Conservation (phyloP, 2,113 vertebrate species). For the Myiopsitta monachus region DNA sequence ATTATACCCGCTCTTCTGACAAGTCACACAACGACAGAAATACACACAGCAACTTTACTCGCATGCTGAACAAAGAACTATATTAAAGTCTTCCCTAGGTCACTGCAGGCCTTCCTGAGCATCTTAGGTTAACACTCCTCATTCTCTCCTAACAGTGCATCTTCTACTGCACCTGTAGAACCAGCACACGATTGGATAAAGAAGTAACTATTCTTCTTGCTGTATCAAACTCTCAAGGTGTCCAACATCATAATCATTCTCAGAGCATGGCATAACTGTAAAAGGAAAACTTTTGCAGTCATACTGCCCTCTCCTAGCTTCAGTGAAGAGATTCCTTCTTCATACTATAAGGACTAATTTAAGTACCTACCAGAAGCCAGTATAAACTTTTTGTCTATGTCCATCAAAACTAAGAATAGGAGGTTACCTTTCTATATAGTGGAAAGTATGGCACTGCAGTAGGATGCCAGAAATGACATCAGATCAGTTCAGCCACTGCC, state of each 20-base stretch:
- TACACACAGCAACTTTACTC: not conserved
- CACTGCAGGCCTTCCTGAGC: not conserved
- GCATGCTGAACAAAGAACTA: not conserved
- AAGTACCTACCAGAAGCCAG: not conserved
- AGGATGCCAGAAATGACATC: slow-evolving; percentile 55
- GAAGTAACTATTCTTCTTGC: not conserved
- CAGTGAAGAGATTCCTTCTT: not conserved
- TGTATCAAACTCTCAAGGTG: not conserved
- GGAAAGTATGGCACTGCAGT: slow-evolving; percentile 34
- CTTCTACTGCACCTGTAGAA: not conserved
- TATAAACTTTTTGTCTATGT: not conserved
- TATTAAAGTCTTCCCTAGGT: not conserved
- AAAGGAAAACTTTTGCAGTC: not conserved
- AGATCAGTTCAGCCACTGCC: slow-evolving; percentile 34
- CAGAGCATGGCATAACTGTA: not conserved
- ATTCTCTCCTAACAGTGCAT: not conserved
- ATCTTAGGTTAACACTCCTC: not conserved
- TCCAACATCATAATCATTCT: not conserved
- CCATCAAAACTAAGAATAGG: slow-evolving; percentile 58
- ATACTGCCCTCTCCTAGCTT: not conserved
- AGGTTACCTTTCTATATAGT: slow-evolving; percentile 23
- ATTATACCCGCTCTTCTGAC: not conserved
- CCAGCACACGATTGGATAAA: not conserved
- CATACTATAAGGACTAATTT: not conserved
- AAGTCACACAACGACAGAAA: not conserved